Evolutionary conservation across 1,140 invertebrate genomes (phyloP), one percentile per base, ranked within the genome.

Genomic region (Gonatopus flavifemur): DNA sequence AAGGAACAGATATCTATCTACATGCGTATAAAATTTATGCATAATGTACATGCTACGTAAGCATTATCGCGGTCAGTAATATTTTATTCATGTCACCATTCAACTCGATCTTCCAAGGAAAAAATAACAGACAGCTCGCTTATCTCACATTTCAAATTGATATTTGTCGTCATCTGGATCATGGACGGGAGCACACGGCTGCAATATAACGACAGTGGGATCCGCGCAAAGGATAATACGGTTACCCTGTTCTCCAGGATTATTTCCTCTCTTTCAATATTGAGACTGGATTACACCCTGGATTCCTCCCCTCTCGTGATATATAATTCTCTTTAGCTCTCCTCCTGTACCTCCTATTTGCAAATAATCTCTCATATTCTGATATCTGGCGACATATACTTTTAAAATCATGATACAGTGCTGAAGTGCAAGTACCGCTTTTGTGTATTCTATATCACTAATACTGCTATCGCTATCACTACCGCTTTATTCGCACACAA

Each of bases 241-340:
- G 57, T 71, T 69, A 67, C 58, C 64, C 66, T 55, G 54, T 64
- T 61, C 42, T 56, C 28, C 32, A 38, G 60, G 52, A 64, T 70
- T 69, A 62, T 70, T 66, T 64, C 58, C 58, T 57, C n/a, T n/a
- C 53, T 47, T 66, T 66, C 57, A 55, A 65, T 65, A 67, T 64
- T 57, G 52, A 48, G 54, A 53, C 57, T 41, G 36, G 51, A 39
- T 48, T 28, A 48, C 42, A 38, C 30, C 37, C 37, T 42, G 28
- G 10, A 52, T 56, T 41, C 40, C 56, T 41, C 50, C 45, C 41
- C 31, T 33, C 43, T 41, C 42, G 16, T n/a, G n/a, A n/a, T n/a
- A n/a, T n/a, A n/a, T n/a, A n/a, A n/a, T n/a, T n/a, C n/a, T n/a
- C n/a, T n/a, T n/a, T n/a, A n/a, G n/a, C n/a, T n/a, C n/a, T n/a